Base-by-base conservation (phyloP, 2,888 invertebrate species). In the Hydroisotoma schaefferi region DNA sequence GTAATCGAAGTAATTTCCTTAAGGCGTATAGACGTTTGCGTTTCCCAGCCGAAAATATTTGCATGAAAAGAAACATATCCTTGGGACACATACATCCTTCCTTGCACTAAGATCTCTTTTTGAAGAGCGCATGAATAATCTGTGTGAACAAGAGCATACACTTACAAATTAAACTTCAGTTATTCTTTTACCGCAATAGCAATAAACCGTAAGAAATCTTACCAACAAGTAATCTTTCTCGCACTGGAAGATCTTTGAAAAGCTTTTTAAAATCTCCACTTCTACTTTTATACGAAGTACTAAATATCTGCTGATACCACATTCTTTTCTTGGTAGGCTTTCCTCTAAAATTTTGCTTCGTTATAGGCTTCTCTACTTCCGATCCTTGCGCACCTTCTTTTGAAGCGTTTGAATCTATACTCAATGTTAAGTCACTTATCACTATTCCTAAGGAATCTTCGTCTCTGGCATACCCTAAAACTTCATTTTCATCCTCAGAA, bases 51-150 rank as follows among this genome's bases (percentile, higher is more conserved):
- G 78, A 98, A 94, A 76, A 98, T 95, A 78, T 94, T 97, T 23
- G 97, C 94, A 81, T 97, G 90, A 81, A 98, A 98, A 78, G 95
- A 95, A 63, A 97, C 83, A 82, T 90, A 93, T 78, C 90, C 90
- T 80, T 93, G 93, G 0, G 95, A 92, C 49, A 95, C 88, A 80
- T 95, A 98, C 74, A 98, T 82, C 26, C 97, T 85, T 18, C 98
- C 98, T 77, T 98, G 98, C 6, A 91, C 88, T 65, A 98, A 81
- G 75, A 98, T 95, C 77, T 98, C 97, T 75, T 90, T 88, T 78
- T 97, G 97, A 43, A 95, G 81, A 8, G 97, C 97, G 81, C 97
- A 97, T 18, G 95, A 93, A 80, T 97, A 98, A 81, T 97, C 97
- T 95, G 79, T 52, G 81, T 80, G 73, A 70, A 56, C 70, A 73